phyloP scores from a whole-genome alignment of 1,140 invertebrate genomes.

The Saccostrea cuccullata region DNA sequence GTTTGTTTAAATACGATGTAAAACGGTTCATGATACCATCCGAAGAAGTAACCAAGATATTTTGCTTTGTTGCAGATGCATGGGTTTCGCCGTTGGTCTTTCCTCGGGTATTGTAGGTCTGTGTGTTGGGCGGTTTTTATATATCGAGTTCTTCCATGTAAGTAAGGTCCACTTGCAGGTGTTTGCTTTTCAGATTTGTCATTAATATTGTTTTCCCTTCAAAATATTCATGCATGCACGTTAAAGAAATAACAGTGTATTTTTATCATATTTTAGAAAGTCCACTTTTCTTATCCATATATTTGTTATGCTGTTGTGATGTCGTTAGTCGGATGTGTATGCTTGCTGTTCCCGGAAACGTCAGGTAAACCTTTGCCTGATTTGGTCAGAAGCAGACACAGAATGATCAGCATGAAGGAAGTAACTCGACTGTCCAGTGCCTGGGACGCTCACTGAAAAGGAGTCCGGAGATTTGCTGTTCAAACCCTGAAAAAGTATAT shows the following conservation, averaged over 20 bases:
- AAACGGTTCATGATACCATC: not conserved
- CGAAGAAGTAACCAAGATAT: not conserved
- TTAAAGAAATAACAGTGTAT: not conserved
- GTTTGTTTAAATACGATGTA: not conserved
- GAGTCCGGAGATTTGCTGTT: not conserved
- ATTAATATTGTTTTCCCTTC: not conserved
- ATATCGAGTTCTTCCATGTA: slow-evolving; percentile 48
- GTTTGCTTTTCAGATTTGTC: not conserved
- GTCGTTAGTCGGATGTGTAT: slow-evolving; percentile 61
- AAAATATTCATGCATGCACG: not conserved
- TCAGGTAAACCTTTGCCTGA: slow-evolving; percentile 63
- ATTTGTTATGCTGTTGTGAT: slow-evolving; percentile 63
- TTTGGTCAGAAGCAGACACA: slow-evolving; percentile 67
- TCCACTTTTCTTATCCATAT: slow-evolving; percentile 63
- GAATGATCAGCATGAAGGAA: slow-evolving; percentile 64
- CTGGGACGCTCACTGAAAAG: slow-evolving; percentile 49
- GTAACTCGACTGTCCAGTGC: slow-evolving; percentile 56
- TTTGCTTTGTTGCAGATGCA: slow-evolving; percentile 57
- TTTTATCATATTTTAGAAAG: slow-evolving; percentile 55
- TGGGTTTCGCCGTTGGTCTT: slow-evolving; percentile 58
- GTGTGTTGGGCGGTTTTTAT: slow-evolving; percentile 51
- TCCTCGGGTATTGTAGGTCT: slow-evolving; percentile 50
- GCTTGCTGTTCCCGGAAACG: slow-evolving; percentile 64
- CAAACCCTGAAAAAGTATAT: not conserved
- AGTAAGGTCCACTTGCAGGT: not conserved